Evolutionary conservation across 2,797 vertebrate genomes (phyloP).

Genomic region (Cirrhinus mrigala): DNA sequence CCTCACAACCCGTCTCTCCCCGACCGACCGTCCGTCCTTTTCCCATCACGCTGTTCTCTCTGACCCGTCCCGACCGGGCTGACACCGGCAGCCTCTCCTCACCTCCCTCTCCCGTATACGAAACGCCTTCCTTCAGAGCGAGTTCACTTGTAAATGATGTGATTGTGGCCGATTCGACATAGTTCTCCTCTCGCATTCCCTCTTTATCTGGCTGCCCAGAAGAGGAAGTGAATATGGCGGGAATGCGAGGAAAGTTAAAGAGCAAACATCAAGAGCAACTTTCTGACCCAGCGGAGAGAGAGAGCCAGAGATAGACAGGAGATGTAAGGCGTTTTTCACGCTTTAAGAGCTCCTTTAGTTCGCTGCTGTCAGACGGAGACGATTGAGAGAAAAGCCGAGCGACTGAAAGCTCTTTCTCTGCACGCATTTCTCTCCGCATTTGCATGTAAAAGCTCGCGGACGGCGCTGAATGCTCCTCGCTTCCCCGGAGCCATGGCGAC

Average conservation of each 20-base stretch:
- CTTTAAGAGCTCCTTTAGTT: constrained; percentile 84
- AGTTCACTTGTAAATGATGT: constrained; percentile 87
- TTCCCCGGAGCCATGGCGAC: constrained; percentile 96
- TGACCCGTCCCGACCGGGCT: constrained; percentile 9
- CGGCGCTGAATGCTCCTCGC: constrained; percentile 86
- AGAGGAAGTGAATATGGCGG: constrained; percentile 77
- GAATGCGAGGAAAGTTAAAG: constrained; percentile 86
- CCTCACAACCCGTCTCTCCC: background rate
- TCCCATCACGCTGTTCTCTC: background rate
- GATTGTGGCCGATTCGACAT: constrained; percentile 91
- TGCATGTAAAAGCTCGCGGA: constrained; percentile 94
- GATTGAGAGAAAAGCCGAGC: constrained; percentile 72
- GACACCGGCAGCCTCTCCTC: constrained; percentile 3
- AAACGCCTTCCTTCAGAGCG: constrained; percentile 88
- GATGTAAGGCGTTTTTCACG: constrained; percentile 88
- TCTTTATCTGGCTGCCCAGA: constrained; percentile 64
- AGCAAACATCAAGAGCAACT: constrained; percentile 84
- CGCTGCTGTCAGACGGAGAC: constrained; percentile 88
- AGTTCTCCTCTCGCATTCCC: constrained; percentile 42
- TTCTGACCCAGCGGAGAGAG: constrained; percentile 84
- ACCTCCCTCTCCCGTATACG: constrained; percentile 73
- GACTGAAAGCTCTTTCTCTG: constrained; percentile 50
- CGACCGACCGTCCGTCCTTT: background rate
- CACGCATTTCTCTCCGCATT: constrained; percentile 74
- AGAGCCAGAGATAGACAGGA: constrained; percentile 77